A percentile compares a stretch with the other conserved stretches of the same genome.
Conservation (phyloP, 2,113 vertebrate genomes). For the Cynoglossus semilaevis region DNA sequence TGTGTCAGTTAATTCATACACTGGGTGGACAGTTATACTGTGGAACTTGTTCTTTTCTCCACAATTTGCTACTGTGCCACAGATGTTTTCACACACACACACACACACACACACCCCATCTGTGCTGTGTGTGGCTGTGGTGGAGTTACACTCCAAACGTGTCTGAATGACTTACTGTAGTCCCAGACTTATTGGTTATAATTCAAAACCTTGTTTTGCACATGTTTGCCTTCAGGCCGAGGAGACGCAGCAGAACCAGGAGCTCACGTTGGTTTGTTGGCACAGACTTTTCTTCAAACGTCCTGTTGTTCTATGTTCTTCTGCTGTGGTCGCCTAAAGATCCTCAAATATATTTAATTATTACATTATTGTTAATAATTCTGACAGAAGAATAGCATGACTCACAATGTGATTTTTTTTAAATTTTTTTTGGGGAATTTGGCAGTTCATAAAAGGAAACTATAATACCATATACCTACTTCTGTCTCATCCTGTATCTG, state of each 20-base stretch:
- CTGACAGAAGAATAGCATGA: no score
- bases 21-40: conserved; percentile 19
- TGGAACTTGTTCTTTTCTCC: conserved; percentile 29
- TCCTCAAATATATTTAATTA: no score
- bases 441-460: no score
- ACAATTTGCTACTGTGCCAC: conserved; percentile 26
- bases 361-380: no score
- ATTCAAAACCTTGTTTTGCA: conserved; percentile 20
- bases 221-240: conserved; percentile 13
- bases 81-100: conserved; percentile 37
- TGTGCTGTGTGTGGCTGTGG: conserved; percentile 20
- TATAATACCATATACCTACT: no score
- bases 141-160: conserved; percentile 17
- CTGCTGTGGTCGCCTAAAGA: no score
- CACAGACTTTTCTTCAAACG: no score
- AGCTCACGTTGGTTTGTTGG: no score
- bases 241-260: conserved; percentile 1
- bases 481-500: no score
- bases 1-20: conserved; percentile 19
- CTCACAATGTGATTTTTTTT: no score
- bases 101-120: conserved; percentile 5
- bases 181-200: conserved; percentile 11
- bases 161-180: conserved; percentile 13
- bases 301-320: no score
- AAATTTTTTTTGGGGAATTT: no score